Evolutionary conservation across 2,797 vertebrate genomes (phyloP).

Genomic region (Petrocephalus schoutedeni): DNA sequence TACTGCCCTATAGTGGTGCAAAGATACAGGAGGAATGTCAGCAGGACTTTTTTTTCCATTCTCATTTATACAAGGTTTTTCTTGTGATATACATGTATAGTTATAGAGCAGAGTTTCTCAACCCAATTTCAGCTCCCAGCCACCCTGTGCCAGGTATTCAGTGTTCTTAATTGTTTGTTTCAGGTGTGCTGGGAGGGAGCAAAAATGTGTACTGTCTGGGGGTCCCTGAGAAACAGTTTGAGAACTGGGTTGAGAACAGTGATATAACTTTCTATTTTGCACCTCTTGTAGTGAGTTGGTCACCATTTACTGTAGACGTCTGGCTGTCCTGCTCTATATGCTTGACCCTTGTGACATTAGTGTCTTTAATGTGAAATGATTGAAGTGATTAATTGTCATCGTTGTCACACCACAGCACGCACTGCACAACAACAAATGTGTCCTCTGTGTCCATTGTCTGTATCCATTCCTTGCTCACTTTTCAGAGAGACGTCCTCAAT

Average conservation of each 20-base stretch:
- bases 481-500: constrained; percentile 88
- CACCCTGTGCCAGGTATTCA: too few relatives aligned
- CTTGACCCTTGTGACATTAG: not conserved
- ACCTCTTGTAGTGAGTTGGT: not conserved
- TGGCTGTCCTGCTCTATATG: not conserved
- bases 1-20: not conserved
- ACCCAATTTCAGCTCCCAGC: not conserved
- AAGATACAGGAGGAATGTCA: not conserved
- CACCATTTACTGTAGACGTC: not conserved
- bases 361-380: not conserved
- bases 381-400: too few relatives aligned
- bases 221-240: too few relatives aligned
- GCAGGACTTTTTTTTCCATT: not conserved
- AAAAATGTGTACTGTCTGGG: too few relatives aligned
- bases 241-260: too few relatives aligned
- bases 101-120: not conserved
- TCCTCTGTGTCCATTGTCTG: not conserved
- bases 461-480: constrained; percentile 26
- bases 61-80: not conserved
- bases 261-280: not conserved
- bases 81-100: not conserved
- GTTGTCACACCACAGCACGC: too few relatives aligned
- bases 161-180: too few relatives aligned
- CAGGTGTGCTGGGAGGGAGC: too few relatives aligned
- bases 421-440: too few relatives aligned